A percentile compares a stretch with the other conserved stretches of the same genome.
Evolutionary conservation across 2,113 vertebrate species (phyloP).

Genomic region (Muntiacus reevesi): DNA sequence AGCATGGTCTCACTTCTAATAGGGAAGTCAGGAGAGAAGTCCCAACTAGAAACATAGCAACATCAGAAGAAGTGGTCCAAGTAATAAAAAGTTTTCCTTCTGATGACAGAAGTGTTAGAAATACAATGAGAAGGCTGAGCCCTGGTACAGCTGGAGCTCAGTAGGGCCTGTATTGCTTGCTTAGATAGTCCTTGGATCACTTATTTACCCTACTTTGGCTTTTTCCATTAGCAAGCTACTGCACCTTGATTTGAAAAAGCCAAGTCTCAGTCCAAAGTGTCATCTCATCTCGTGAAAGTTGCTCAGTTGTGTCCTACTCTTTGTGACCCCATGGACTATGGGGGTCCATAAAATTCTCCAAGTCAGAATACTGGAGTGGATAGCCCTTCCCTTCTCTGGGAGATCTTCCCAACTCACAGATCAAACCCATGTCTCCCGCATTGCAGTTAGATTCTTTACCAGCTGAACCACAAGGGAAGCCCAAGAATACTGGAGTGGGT

Average conservation of each 20-base stretch:
- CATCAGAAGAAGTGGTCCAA: background rate
- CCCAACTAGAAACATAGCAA: background rate
- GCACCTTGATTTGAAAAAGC: background rate
- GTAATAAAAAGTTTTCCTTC: background rate
- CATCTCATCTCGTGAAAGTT: background rate
- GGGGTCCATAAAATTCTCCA: rapidly evolving
- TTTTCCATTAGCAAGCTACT: background rate
- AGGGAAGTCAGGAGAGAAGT: background rate
- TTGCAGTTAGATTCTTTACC: background rate
- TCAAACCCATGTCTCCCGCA: background rate
- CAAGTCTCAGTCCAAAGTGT: background rate
- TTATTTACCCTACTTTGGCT: background rate
- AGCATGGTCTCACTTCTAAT: background rate
- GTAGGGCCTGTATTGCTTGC: background rate
- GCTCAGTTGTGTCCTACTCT: background rate
- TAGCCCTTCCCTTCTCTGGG: background rate
- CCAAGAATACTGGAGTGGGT: background rate
- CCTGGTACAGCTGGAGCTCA: background rate
- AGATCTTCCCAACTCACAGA: background rate
- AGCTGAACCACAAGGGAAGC: background rate
- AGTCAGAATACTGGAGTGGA: background rate
- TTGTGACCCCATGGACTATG: background rate
- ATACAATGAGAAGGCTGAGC: background rate
- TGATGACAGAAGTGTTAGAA: background rate
- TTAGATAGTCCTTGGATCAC: background rate